phyloP scores from a whole-genome alignment of 1,140 invertebrate genomes.

The Meloidogyne exigua region DNA sequence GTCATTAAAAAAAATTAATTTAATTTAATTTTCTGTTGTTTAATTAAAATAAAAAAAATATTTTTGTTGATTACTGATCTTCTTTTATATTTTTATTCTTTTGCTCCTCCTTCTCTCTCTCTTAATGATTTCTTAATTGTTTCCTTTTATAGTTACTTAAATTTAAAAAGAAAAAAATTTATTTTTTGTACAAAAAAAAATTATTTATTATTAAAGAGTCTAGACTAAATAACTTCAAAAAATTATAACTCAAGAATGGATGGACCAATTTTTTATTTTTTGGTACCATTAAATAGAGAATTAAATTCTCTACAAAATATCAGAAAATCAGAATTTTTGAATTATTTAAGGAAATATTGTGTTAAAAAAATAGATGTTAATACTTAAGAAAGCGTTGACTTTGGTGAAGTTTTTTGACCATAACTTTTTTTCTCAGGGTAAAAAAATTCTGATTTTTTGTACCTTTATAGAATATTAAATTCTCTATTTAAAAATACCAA shows the following conservation, averaged over 20 bases:
- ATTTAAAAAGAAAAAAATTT: too few species aligned
- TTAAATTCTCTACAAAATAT: background rate
- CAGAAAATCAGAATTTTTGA: background rate
- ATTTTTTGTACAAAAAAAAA: background rate
- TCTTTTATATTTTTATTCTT: background rate
- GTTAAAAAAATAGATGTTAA: background rate
- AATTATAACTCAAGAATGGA: too few species aligned
- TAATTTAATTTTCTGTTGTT: background rate
- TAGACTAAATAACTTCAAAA: too few species aligned
- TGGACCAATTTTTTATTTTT: background rate
- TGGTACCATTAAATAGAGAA: too few species aligned
- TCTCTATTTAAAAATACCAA: background rate
- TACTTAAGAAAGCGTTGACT: background rate
- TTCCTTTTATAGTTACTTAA: background rate
- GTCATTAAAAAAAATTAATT: background rate
- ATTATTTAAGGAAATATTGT: background rate
- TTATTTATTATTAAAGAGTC: background rate
- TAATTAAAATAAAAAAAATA: background rate
- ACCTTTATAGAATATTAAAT: background rate
- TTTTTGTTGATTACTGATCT: background rate
- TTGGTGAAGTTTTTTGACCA: background rate
- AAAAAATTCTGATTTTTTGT: background rate
- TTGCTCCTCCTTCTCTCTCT: background rate
- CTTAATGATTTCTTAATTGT: conserved; percentile 3
- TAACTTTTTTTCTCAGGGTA: background rate